phyloP scores from a whole-genome alignment of 2,113 vertebrate genomes.

The Ceratotherium simum region DNA sequence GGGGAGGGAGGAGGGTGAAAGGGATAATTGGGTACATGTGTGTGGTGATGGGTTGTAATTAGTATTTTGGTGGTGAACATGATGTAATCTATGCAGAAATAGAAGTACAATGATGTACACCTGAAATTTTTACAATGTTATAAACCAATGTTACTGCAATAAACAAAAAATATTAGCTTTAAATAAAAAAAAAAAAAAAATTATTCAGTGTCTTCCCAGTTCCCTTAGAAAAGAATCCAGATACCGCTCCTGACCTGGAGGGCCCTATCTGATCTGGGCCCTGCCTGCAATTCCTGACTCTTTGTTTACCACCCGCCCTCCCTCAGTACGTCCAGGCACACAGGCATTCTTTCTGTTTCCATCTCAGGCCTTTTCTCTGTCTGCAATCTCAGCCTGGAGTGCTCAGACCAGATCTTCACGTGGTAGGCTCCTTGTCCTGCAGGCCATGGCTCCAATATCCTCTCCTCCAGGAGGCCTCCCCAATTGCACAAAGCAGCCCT shows the following conservation, averaged over 20 bases:
- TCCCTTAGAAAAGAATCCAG: not conserved
- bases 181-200: not conserved
- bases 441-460: not conserved
- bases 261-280: not conserved
- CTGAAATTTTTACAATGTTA: too few relatives aligned
- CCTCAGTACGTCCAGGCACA: not conserved
- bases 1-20: too few relatives aligned
- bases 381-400: not conserved
- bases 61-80: too few relatives aligned
- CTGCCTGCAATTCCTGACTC: not conserved
- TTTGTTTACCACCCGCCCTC: not conserved
- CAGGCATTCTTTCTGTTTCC: not conserved
- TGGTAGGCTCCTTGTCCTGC: not conserved
- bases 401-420: not conserved
- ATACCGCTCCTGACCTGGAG: not conserved
- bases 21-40: too few relatives aligned
- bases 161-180: too few relatives aligned
- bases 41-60: too few relatives aligned
- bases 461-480: not conserved
- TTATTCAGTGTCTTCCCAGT: not conserved
- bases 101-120: too few relatives aligned
- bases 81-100: too few relatives aligned
- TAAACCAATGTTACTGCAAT: too few relatives aligned
- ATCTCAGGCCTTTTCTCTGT: not conserved
- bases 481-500: not conserved